These are phyloP conservation scores for Catostomus latipinnis DNA, from an alignment of 2,797 vertebrate genomes.

Conservation along the genomic window DNA sequence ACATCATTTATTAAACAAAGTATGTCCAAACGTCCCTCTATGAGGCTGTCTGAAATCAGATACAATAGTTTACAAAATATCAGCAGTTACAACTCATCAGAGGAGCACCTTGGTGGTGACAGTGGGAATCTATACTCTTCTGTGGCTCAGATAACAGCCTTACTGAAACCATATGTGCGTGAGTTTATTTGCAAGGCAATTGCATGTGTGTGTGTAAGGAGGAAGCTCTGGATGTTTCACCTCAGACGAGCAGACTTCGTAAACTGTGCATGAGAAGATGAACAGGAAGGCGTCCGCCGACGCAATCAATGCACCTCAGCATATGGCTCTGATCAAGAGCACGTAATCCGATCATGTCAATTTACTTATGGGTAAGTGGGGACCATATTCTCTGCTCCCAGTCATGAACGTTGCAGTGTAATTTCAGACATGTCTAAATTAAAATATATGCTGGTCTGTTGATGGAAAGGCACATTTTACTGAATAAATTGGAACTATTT, in stretches of 20 bases:
- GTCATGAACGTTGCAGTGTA: slow-evolving; percentile 50
- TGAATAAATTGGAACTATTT: slow-evolving; percentile 6
- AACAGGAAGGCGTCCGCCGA: slow-evolving; percentile 60
- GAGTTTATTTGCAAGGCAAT: slow-evolving; percentile 50
- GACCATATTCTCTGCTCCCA: slow-evolving; percentile 50
- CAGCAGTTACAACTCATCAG: slow-evolving; percentile 77
- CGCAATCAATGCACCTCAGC: slow-evolving; percentile 62
- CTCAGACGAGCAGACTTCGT: slow-evolving; percentile 52
- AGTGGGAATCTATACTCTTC: slow-evolving; percentile 57
- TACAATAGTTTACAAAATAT: slow-evolving; percentile 75
- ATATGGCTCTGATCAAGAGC: slow-evolving; percentile 65
- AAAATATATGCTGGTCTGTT: slow-evolving; percentile 37
- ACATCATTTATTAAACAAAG: slow-evolving; percentile 40
- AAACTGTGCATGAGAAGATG: slow-evolving; percentile 56
- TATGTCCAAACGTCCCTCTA: slow-evolving; percentile 20
- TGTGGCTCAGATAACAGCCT: slow-evolving; percentile 61
- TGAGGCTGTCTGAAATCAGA: slow-evolving; percentile 64
- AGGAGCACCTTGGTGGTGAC: slow-evolving; percentile 61
- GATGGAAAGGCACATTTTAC: background rate
- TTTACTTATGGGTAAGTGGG: slow-evolving; percentile 63
- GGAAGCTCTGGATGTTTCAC: slow-evolving; percentile 51
- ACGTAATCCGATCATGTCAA: slow-evolving; percentile 68
- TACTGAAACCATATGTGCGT: slow-evolving; percentile 63
- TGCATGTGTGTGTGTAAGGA: background rate
- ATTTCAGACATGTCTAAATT: slow-evolving; percentile 46